Percentiles rank a stretch among this genome's conserved stretches.
Conservation (phyloP, 2,113 vertebrate genomes). For the Butastur rufipennis region DNA sequence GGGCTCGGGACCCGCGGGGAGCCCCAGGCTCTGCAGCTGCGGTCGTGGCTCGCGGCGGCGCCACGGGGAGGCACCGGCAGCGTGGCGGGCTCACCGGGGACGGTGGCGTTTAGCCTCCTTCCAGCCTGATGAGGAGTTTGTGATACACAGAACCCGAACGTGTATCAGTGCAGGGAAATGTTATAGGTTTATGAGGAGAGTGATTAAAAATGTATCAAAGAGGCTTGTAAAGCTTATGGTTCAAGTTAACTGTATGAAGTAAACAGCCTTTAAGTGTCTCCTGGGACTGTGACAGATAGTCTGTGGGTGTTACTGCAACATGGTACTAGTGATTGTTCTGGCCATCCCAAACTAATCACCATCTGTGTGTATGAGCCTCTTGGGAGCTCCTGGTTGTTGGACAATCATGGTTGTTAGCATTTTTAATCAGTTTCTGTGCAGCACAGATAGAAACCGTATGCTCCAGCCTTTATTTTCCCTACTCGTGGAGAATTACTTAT, state of each 20-base stretch:
- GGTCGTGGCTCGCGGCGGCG: not conserved
- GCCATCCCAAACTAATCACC: conserved; percentile 84
- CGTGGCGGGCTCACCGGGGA: rapidly evolving
- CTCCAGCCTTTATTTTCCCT: conserved; percentile 70
- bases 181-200: conserved; percentile 75
- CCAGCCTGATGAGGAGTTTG: not conserved
- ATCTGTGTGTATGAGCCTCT: conserved; percentile 81
- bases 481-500: conserved; percentile 54
- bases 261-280: conserved; percentile 83
- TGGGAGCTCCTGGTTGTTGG: conserved; percentile 79
- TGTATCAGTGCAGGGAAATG: conserved; percentile 47
- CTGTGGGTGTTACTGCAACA: conserved; percentile 81
- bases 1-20: not conserved
- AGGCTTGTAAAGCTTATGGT: conserved; percentile 83
- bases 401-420: conserved; percentile 85
- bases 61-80: not conserved
- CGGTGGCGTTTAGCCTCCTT: rapidly evolving
- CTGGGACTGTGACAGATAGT: conserved; percentile 81
- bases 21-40: not conserved
- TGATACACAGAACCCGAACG: conserved; percentile 25
- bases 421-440: conserved; percentile 83
- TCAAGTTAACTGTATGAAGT: conserved; percentile 83
- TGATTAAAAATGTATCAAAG: conserved; percentile 86
- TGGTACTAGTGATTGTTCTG: conserved; percentile 79
- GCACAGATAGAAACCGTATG: conserved; percentile 81